These are phyloP conservation scores for Autographa pulchrina DNA, from an alignment of 2,888 invertebrate genomes.

Conservation along the genomic window DNA sequence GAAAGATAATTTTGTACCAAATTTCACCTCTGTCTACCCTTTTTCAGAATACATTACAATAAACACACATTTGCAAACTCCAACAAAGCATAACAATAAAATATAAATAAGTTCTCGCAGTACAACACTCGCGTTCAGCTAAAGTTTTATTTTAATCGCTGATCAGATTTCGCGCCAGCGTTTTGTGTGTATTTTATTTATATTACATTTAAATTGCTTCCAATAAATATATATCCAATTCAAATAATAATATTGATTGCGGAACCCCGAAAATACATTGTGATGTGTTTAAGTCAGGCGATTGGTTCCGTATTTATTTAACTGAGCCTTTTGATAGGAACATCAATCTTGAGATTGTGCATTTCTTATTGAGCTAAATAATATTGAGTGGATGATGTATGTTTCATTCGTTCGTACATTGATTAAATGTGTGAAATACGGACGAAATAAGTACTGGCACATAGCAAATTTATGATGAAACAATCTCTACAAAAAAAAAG, in stretches of 20 bases:
- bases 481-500: too few relatives aligned
- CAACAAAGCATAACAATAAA: background rate
- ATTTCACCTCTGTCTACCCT: background rate
- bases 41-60: background rate
- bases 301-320: slow-evolving; percentile 27
- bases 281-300: slow-evolving; percentile 24
- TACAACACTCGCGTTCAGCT: slow-evolving; percentile 40
- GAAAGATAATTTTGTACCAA: background rate
- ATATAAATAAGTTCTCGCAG: slow-evolving; percentile 21
- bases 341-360: background rate
- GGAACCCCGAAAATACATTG: slow-evolving; percentile 46
- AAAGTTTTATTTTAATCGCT: slow-evolving; percentile 64
- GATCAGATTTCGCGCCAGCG: slow-evolving; percentile 72
- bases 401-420: too few relatives aligned
- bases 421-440: too few relatives aligned
- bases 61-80: background rate
- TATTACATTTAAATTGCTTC: slow-evolving; percentile 71
- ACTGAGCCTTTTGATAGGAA: slow-evolving; percentile 12
- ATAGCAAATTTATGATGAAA: too few relatives aligned
- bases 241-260: slow-evolving; percentile 60
- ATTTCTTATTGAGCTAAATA: background rate
- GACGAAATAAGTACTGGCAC: too few relatives aligned
- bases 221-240: slow-evolving; percentile 66
- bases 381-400: too few relatives aligned
- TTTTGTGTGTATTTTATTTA: slow-evolving; percentile 69